Conservation (phyloP, 2,888 invertebrate species). For the Taphrorychus bicolor region DNA sequence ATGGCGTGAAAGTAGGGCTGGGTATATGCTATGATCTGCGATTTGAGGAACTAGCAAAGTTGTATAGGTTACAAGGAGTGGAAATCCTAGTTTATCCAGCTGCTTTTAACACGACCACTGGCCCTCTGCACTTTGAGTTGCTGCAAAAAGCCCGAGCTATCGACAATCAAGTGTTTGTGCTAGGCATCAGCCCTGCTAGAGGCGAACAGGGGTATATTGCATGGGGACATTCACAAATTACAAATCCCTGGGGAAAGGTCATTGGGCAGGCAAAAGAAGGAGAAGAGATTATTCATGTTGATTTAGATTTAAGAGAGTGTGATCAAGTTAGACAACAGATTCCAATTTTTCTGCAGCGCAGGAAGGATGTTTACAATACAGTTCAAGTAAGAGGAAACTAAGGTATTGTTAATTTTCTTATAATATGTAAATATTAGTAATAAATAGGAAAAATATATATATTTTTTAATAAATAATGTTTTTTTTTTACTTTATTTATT, state of each 20-base stretch:
- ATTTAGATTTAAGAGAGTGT: constrained; percentile 77
- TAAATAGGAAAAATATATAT: too few relatives aligned
- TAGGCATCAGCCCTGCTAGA: constrained; percentile 83
- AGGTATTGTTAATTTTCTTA: not conserved
- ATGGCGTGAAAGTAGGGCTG: constrained; percentile 79
- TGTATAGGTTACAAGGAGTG: constrained; percentile 77
- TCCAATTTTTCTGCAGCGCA: constrained; percentile 68
- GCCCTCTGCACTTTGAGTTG: constrained; percentile 92
- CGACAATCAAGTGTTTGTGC: constrained; percentile 91
- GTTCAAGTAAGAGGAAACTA: constrained; percentile 7
- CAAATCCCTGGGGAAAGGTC: constrained; percentile 86
- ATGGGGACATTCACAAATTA: constrained; percentile 86
- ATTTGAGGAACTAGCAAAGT: constrained; percentile 86
- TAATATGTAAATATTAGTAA: not conserved
- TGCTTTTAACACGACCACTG: constrained; percentile 96
- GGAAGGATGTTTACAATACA: constrained; percentile 74
- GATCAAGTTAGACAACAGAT: constrained; percentile 84
- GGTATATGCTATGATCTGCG: constrained; percentile 96
- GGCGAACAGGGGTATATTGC: constrained; percentile 80
- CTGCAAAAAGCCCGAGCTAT: constrained; percentile 81
- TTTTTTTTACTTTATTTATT: too few relatives aligned
- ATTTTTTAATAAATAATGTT: too few relatives aligned
- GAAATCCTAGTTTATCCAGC: constrained; percentile 89
- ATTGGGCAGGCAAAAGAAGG: constrained; percentile 71
- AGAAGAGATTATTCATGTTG: constrained; percentile 75